Evolutionary conservation across 2,888 invertebrate species (phyloP).

Genomic region (Neoaliturus tenellus): DNA sequence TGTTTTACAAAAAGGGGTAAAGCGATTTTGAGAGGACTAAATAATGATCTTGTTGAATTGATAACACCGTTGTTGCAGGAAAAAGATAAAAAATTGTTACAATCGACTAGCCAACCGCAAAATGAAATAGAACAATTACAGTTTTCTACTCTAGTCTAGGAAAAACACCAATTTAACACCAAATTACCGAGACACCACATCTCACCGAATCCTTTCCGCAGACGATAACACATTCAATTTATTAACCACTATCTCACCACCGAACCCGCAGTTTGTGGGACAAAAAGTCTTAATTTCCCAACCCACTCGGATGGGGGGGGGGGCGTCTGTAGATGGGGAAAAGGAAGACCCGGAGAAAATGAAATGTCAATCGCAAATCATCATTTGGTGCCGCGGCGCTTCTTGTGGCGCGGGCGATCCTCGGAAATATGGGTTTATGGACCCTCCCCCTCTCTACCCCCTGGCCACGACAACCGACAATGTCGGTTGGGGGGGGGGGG

Average conservation of each 20-base stretch:
- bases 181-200: no score
- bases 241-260: constrained; percentile 9
- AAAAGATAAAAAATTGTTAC: no score
- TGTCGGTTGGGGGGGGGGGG: neutral
- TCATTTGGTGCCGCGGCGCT: neutral
- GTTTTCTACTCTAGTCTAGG: no score
- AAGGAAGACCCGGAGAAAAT: constrained; percentile 25
- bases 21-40: no score
- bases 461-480: no score
- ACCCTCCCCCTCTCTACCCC: neutral
- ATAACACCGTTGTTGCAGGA: no score
- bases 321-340: neutral
- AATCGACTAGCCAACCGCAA: no score
- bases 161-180: no score
- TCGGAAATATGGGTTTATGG: constrained; percentile 3
- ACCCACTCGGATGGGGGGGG: neutral
- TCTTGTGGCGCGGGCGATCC: neutral
- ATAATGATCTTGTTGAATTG: no score
- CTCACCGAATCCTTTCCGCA: neutral
- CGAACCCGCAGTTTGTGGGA: neutral
- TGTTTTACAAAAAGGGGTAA: no score
- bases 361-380: constrained; percentile 53
- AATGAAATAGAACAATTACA: no score
- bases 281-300: constrained; percentile 36
- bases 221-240: neutral